These are phyloP conservation scores for Scaptomyza graminum DNA, from an alignment of 1,140 invertebrate genomes.

Conservation along the genomic window DNA sequence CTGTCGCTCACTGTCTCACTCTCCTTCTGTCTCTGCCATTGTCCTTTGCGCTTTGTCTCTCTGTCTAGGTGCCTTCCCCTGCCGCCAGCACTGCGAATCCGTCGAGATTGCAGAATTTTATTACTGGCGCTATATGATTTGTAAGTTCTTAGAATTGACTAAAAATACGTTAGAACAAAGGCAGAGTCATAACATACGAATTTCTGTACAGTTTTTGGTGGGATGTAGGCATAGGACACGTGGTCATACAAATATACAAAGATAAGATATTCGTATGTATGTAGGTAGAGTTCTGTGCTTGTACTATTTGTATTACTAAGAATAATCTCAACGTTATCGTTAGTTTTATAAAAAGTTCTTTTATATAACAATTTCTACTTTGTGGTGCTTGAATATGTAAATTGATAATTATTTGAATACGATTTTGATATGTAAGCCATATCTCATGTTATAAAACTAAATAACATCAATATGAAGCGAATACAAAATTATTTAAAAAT, in stretches of 20 bases:
- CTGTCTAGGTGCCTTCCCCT: conserved; percentile 7
- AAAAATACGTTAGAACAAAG: conserved; percentile 68
- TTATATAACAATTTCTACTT: too few species aligned
- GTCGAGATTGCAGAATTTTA: conserved; percentile 64
- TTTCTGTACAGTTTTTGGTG: conserved; percentile 38
- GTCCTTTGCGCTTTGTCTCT: neutral
- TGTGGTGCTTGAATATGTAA: too few species aligned
- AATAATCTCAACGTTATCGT: neutral
- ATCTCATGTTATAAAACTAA: too few species aligned
- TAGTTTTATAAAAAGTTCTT: too few species aligned
- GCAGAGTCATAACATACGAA: conserved; percentile 57
- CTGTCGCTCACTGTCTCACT: conserved; percentile 4
- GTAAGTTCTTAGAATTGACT: conserved; percentile 57
- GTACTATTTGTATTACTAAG: neutral
- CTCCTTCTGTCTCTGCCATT: neutral
- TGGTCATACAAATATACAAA: neutral
- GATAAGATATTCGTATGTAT: neutral
- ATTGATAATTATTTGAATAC: too few species aligned
- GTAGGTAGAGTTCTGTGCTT: neutral
- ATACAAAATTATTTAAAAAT: too few species aligned
- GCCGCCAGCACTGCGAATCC: conserved; percentile 22
- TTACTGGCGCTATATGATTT: conserved; percentile 80
- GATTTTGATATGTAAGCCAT: too few species aligned
- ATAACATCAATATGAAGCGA: too few species aligned
- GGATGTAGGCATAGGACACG: neutral